Percentiles rank a stretch among this genome's conserved stretches.
These are phyloP conservation scores for Crotalus tigris DNA, from an alignment of 2,113 vertebrate genomes.

Conservation along the genomic window DNA sequence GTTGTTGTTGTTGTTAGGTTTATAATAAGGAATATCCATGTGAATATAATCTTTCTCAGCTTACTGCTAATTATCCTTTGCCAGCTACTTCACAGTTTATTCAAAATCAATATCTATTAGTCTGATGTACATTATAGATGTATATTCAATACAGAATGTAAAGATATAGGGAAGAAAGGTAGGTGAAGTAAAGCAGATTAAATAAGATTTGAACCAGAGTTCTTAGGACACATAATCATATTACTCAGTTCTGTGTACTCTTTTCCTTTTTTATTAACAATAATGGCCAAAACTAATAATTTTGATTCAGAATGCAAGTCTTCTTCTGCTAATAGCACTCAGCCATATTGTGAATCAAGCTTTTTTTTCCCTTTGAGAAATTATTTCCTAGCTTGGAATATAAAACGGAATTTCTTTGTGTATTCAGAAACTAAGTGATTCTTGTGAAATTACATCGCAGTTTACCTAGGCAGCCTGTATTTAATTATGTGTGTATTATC, in stretches of 20 bases:
- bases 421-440: background rate
- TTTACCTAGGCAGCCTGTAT: background rate
- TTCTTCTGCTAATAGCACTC: background rate
- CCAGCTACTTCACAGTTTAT: background rate
- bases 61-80: background rate
- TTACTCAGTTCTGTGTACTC: background rate
- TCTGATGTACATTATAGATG: background rate
- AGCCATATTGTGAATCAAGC: background rate
- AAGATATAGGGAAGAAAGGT: background rate
- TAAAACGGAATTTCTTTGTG: background rate
- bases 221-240: background rate
- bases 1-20: background rate
- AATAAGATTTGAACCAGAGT: background rate
- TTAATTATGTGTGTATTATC: background rate
- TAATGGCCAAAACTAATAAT: background rate
- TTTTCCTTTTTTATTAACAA: background rate
- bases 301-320: background rate
- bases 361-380: background rate
- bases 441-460: background rate
- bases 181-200: background rate
- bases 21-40: background rate
- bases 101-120: background rate
- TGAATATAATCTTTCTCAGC: background rate
- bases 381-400: background rate
- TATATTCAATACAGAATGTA: background rate